These are phyloP conservation scores for Leucoma salicis DNA, from an alignment of 2,888 invertebrate species.

Conservation along the genomic window DNA sequence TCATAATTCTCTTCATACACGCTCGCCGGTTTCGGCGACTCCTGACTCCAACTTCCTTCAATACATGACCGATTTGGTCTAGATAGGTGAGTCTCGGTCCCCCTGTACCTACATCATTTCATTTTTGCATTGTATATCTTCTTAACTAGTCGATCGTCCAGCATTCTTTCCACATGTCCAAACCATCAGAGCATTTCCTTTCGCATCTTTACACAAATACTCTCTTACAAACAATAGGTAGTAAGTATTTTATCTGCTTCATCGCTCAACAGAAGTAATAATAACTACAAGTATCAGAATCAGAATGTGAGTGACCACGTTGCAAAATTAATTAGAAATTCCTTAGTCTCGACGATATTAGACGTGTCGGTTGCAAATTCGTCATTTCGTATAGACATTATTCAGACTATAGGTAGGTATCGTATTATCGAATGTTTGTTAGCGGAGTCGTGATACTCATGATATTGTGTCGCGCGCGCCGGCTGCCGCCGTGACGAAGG, in stretches of 20 bases:
- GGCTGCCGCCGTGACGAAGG: conserved; percentile 69
- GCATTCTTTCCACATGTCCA: too few species aligned
- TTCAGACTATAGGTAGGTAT: conserved; percentile 54
- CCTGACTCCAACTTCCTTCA: too few species aligned
- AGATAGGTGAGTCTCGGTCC: too few species aligned
- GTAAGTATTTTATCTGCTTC: conserved; percentile 45
- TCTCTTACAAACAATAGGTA: too few species aligned
- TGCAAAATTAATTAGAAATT: conserved; percentile 62
- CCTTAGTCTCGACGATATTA: conserved; percentile 41
- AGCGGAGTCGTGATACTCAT: conserved; percentile 58
- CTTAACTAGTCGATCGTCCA: too few species aligned
- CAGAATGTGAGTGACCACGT: conserved; percentile 52
- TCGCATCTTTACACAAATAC: too few species aligned
- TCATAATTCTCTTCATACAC: too few species aligned
- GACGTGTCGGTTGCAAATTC: conserved; percentile 40
- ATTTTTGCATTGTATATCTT: too few species aligned
- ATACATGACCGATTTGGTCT: too few species aligned
- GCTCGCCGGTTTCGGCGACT: too few species aligned
- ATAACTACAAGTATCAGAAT: conserved; percentile 43
- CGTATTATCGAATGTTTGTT: conserved; percentile 54
- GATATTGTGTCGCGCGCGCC: conserved; percentile 69
- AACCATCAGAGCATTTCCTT: too few species aligned
- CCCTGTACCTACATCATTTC: too few species aligned
- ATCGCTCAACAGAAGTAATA: conserved; percentile 40
- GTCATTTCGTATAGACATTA: conserved; percentile 55